Evolutionary conservation across 35 echinoderm and acorn worm species (phyloP), one percentile per base, ranked within the genome.

Genomic region (Holothuria glaberrima): DNA sequence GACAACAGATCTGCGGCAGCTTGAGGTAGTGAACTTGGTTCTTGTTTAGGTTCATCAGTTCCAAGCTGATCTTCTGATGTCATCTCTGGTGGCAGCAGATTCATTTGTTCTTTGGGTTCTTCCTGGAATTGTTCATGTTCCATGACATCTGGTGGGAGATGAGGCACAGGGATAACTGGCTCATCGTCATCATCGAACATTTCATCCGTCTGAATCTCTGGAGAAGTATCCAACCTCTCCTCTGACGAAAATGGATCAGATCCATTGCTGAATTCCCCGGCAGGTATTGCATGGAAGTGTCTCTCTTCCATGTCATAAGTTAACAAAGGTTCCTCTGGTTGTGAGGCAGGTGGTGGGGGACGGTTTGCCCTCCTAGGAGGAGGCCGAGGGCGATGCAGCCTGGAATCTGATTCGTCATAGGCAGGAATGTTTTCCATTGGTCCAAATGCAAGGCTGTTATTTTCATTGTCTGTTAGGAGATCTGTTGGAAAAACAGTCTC

Each of bases 1-100:
- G 92, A 80, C 5, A 97, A 68, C 4, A 94, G 90, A 45, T 91
- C 89, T 18, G 92, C 90, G 24, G 95, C 95, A 58, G 90, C 81
- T 30, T 87, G 86, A 3, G 91, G 87, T 24, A 94, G 63, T 16
- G 44, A 68, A 3, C 75, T 67, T 9, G 89, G 59, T 12, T 54
- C 59, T 50, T 64, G 81, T 12, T 71, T 28, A 4, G 75, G 73
- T 24, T 61, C 60, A n/a, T 52, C 29, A 16, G 9, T 21, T 25
- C 75, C 60, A 56, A 59, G 61, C 50, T 14, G 50, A 54, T 17
- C 50, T 54, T 54, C 50, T 54, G 50, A 2, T 1, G 10, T 2
- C 12, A 17, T 9, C 5, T 54, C 50, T 21, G 58, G 41, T 30
- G 76, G 38, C 26, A 71, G 65, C 4, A 29, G 79, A 38, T 44